Base-by-base conservation (phyloP, 2,888 invertebrate genomes). In the Nemapogon koenigi region DNA sequence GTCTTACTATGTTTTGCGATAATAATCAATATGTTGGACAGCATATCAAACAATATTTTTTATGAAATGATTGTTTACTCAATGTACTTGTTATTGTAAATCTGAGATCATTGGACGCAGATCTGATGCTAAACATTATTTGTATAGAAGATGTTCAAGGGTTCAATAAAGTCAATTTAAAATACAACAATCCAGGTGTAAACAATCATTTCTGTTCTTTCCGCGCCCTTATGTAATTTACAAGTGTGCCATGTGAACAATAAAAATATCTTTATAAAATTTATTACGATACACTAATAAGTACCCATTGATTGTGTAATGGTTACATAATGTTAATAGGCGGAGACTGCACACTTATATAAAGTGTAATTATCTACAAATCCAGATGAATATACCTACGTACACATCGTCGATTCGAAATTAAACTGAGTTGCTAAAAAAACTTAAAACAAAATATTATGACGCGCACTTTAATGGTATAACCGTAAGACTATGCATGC, bases 301-400 rank as follows among this genome's bases (percentile, higher is more conserved):
- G 68, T 73, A 71, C 64, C 70, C 72, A 76, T 69, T 63, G 59
- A 53, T 68, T 65, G 63, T 66, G 65, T 60, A 67, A 72, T 70
- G 72, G 71, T 71, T 71, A 73, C 66, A 72, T 67, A 72, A 49
- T 60, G n/a, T 68, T 75, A 75, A 78, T 78, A 78, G 78, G 78
- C 78, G 78, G 78, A 78, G 69, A 73, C 61, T 65, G 65, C 63
- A 73, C 71, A 73, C 72, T 72, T 73, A 70, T 61, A 68, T 11
- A 72, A 73, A 76, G 75, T 71, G 65, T 59, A 71, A 71, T 75
- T 15, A 29, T 68, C 76, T 76, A 76, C 73, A 58, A 66, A 65
- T 70, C 66, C 67, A 60, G 71, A 72, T 69, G 73, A n/a, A n/a
- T n/a, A n/a, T n/a, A n/a, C n/a, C n/a, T n/a, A n/a, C n/a, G n/a